A percentile compares a stretch with the other conserved stretches of the same genome.
These are phyloP conservation scores for Aegypius monachus DNA, from an alignment of 2,113 vertebrate species.

Conservation along the genomic window DNA sequence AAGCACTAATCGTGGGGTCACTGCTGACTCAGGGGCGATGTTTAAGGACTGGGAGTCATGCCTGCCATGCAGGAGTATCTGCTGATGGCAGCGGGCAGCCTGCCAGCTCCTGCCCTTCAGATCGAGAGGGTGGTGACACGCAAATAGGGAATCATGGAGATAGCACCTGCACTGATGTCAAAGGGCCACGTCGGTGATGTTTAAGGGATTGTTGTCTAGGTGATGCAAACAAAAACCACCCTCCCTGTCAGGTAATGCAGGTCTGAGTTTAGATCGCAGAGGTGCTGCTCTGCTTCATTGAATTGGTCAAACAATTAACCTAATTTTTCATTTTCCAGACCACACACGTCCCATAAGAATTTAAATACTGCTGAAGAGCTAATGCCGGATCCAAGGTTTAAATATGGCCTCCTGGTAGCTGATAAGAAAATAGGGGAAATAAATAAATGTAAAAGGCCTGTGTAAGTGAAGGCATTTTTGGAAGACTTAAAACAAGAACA, in stretches of 20 bases:
- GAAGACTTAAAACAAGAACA: neutral
- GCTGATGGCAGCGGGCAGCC: neutral
- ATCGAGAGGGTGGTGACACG: neutral
- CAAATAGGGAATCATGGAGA: neutral
- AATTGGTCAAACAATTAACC: neutral
- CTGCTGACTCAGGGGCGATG: neutral
- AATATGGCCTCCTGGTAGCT: neutral
- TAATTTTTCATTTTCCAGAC: neutral
- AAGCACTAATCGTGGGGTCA: fast-evolving
- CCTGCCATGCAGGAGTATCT: neutral
- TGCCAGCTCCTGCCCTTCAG: neutral
- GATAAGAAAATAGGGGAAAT: neutral
- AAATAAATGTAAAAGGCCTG: neutral
- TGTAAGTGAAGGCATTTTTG: neutral
- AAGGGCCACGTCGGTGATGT: fast-evolving
- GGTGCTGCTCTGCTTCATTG: neutral
- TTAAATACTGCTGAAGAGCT: neutral
- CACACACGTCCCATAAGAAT: fast-evolving
- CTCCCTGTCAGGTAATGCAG: neutral
- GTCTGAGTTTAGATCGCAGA: neutral
- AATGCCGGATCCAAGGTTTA: neutral
- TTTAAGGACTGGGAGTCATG: neutral
- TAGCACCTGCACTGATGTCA: neutral
- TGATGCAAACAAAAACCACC: neutral
- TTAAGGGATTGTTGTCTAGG: neutral